phyloP scores from a whole-genome alignment of 2,888 invertebrate genomes.

The Zaprionus obscuricornis region DNA sequence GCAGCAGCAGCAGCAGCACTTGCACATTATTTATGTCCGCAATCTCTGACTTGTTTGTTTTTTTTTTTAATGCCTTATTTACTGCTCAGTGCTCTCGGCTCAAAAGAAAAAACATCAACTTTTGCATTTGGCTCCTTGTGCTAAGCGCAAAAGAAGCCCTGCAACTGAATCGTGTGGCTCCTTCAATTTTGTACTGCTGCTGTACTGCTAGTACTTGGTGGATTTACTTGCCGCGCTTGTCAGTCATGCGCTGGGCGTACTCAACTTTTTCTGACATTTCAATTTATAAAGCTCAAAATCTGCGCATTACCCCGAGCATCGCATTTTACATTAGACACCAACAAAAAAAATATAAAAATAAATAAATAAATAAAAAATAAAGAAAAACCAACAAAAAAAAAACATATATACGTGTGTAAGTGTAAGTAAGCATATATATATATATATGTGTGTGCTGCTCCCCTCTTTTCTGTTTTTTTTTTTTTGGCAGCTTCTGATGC shows the following conservation, averaged over 20 bases:
- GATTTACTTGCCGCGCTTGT: conserved; percentile 51
- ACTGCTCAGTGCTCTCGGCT: too few relatives aligned
- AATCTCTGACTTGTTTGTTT: conserved; percentile 26
- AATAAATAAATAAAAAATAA: too few relatives aligned
- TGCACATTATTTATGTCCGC: conserved; percentile 42
- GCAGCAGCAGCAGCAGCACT: conserved; percentile 11
- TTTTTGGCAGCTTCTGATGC: conserved; percentile 23
- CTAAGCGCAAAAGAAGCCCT: conserved; percentile 20
- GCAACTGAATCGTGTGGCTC: neutral
- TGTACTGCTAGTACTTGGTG: conserved; percentile 18
- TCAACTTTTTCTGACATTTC: conserved; percentile 78
- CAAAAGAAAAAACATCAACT: conserved; percentile 40
- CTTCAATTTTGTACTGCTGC: conserved; percentile 11
- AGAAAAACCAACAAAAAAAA: conserved; percentile 8
- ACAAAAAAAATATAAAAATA: too few relatives aligned
- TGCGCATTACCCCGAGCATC: conserved; percentile 67
- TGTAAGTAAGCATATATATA: too few relatives aligned
- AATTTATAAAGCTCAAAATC: conserved; percentile 78
- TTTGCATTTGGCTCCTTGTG: conserved; percentile 57
- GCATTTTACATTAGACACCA: conserved; percentile 63
- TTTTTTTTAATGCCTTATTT: neutral
- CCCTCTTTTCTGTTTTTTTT: neutral
- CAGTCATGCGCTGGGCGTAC: conserved; percentile 59
- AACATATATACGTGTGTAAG: too few relatives aligned
- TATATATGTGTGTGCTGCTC: too few relatives aligned